Evolutionary conservation across 2,797 vertebrate genomes (phyloP), one percentile per base, ranked within the genome.

Genomic region (Gymnoscopelus microlampas): DNA sequence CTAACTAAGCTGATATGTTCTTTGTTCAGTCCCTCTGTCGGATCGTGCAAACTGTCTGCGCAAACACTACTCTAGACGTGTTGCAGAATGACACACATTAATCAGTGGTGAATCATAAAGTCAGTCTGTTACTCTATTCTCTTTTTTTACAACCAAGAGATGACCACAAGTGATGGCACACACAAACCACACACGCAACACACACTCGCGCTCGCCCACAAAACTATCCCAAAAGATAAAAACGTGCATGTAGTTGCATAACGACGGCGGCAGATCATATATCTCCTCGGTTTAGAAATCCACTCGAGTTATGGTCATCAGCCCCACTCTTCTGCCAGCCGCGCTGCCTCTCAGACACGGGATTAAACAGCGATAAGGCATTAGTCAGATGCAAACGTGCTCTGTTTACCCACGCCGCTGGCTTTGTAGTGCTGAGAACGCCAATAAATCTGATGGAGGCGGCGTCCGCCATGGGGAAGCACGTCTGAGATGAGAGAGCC

Each of bases 151-250:
- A 68, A 67, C 60, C 66, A 66, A 56, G 14, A 55, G 68, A 66
- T 73, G 78, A 90, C 83, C 83, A 79, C 89, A 87, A 73, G 49
- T 39, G 53, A 50, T 44, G 65, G 35, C 60, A 63, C 57, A 54
- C 74, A 66, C 39, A 76, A 70, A 53, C 57, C 78, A 76, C 63
- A 51, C 47, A 69, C 49, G 60, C 67, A 53, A 47, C 56, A 15
- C 23, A 73, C 63, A 56, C 59, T 53, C 19, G 32, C 32, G 79
- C 15, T 44, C 49, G 59, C 32, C 56, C 44, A 65, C 26, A 79
- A 77, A 70, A 72, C 60, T 54, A n/a, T n/a, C 60, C 54, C 48
- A 73, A 67, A 70, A 54, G 44, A 57, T 58, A 29, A 29, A 29
- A 29, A 29, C 68, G 63, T 1, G 60, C 72, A 63, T 67, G 63